Conservation (phyloP, 1,140 invertebrate genomes). For the Andrena cerasifolii region DNA sequence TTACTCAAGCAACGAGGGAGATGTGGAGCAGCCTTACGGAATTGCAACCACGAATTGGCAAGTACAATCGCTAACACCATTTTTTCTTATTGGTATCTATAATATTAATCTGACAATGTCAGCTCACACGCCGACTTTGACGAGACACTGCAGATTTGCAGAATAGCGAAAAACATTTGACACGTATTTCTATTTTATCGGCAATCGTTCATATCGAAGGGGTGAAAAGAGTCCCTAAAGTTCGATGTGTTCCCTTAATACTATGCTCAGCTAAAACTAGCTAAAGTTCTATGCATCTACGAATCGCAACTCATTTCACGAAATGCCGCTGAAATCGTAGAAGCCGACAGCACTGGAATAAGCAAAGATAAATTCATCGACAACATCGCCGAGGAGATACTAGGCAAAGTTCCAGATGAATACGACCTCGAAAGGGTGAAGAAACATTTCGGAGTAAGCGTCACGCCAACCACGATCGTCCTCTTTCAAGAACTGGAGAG, state of each 20-base stretch:
- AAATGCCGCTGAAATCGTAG: constrained; percentile 39
- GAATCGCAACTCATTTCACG: background rate
- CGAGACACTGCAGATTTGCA: too few species aligned
- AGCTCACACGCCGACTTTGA: too few species aligned
- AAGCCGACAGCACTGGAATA: constrained; percentile 80
- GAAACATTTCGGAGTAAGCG: constrained; percentile 88
- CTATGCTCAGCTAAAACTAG: too few species aligned
- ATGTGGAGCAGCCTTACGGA: constrained; percentile 93
- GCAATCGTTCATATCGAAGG: too few species aligned
- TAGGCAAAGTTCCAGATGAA: constrained; percentile 87
- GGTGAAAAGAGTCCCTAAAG: too few species aligned
- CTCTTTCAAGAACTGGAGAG: constrained; percentile 94
- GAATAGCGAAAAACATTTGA: too few species aligned
- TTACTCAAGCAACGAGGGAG: constrained; percentile 90
- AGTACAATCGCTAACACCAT: too few species aligned
- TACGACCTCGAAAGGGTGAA: constrained; percentile 91
- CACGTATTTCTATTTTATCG: too few species aligned
- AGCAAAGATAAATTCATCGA: constrained; percentile 92
- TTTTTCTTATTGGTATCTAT: too few species aligned
- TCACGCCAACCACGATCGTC: constrained; percentile 92
- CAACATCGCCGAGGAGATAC: constrained; percentile 88
- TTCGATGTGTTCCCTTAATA: too few species aligned
- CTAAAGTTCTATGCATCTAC: background rate
- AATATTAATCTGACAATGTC: too few species aligned
- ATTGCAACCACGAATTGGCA: constrained; percentile 93